Conservation (phyloP, 2,797 vertebrate species). For the Carcharodon carcharias region DNA sequence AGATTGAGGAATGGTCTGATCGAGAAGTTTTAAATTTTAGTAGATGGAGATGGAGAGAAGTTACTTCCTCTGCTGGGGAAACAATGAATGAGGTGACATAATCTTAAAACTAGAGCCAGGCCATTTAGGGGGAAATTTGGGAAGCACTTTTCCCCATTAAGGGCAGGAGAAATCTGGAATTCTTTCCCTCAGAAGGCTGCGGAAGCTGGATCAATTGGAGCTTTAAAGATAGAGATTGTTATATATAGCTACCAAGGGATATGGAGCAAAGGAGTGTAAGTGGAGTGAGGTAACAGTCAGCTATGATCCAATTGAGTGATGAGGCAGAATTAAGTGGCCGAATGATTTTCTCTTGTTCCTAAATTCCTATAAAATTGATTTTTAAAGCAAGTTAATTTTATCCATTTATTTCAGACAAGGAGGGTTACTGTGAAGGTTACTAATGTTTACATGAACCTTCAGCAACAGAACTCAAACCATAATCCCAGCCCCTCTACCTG, state of each 20-base stretch:
- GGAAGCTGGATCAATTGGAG: neutral
- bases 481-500: neutral
- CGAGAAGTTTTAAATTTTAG: neutral
- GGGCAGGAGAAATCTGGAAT: neutral
- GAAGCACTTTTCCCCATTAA: neutral
- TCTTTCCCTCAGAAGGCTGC: neutral
- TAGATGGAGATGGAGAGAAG: neutral
- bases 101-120: neutral
- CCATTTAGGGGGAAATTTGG: neutral
- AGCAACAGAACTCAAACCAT: neutral
- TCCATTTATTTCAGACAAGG: neutral
- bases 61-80: neutral
- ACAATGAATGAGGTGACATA: neutral
- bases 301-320: neutral
- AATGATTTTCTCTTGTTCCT: neutral
- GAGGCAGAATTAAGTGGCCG: neutral
- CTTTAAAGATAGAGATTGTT: neutral
- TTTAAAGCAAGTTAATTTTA: neutral
- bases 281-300: neutral
- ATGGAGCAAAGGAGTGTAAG: neutral
- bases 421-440: neutral
- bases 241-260: neutral
- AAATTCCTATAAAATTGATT: neutral
- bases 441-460: neutral
- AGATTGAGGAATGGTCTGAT: neutral